phyloP scores from a whole-genome alignment of 2,888 invertebrate genomes.

The Erebia ligea region DNA sequence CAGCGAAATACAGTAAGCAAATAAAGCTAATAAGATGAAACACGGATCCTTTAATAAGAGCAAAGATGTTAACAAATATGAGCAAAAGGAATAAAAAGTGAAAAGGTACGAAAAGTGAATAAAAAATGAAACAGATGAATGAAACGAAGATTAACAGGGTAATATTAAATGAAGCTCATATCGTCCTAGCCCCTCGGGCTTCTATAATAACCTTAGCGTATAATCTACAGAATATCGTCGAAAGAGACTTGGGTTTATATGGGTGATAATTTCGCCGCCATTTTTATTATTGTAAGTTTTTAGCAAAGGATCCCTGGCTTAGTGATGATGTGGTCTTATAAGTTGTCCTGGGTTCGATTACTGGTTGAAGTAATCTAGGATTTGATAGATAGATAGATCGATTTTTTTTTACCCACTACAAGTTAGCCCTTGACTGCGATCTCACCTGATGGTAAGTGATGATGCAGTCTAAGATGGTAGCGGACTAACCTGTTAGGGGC shows the following conservation, averaged over 20 bases:
- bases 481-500: no score
- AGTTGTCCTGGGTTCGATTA: no score
- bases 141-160: conserved; percentile 6
- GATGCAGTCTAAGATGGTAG: no score
- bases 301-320: neutral
- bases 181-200: neutral
- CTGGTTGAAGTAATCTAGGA: no score
- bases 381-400: no score
- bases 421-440: no score
- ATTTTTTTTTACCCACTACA: no score
- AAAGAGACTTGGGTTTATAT: neutral
- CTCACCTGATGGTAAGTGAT: no score
- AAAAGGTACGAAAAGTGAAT: conserved; percentile 1
- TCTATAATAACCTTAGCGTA: neutral
- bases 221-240: neutral
- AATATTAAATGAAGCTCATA: conserved; percentile 6
- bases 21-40: neutral
- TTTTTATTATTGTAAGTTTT: conserved; percentile 16
- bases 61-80: neutral
- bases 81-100: neutral
- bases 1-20: neutral
- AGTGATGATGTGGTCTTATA: neutral
- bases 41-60: neutral
- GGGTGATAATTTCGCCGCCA: conserved; percentile 21
- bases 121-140: conserved; percentile 12